Conservation (phyloP, 2,113 vertebrate species). For the Camarhynchus parvulus region DNA sequence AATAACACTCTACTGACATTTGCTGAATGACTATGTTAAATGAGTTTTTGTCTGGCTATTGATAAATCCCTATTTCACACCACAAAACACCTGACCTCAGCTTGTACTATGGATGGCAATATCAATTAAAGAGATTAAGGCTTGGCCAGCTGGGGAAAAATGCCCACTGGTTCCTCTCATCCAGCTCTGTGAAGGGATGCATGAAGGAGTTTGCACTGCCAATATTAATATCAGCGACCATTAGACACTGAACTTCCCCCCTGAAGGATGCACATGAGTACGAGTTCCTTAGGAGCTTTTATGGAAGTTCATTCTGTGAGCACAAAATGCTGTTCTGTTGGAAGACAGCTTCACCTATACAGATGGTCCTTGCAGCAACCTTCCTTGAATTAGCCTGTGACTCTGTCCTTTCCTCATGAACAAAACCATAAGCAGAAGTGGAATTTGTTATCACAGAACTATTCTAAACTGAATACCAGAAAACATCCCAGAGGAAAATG, state of each 20-base stretch:
- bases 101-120: background rate
- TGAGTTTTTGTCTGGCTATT: background rate
- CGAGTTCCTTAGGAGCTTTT: background rate
- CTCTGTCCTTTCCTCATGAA: background rate
- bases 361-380: background rate
- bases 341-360: background rate
- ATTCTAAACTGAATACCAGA: background rate
- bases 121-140: background rate
- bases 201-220: background rate
- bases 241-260: background rate
- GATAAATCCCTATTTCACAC: background rate
- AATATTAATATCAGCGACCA: background rate
- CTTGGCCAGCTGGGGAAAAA: background rate
- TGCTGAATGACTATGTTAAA: background rate
- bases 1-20: background rate
- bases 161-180: background rate
- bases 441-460: background rate
- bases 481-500: constrained; percentile 3
- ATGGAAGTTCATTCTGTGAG: background rate
- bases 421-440: background rate
- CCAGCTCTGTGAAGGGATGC: background rate
- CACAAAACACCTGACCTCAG: background rate
- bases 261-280: background rate
- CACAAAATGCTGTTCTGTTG: background rate
- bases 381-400: background rate